Base-by-base conservation (phyloP, 2,888 invertebrate genomes). In the Epinotia bilunana region DNA sequence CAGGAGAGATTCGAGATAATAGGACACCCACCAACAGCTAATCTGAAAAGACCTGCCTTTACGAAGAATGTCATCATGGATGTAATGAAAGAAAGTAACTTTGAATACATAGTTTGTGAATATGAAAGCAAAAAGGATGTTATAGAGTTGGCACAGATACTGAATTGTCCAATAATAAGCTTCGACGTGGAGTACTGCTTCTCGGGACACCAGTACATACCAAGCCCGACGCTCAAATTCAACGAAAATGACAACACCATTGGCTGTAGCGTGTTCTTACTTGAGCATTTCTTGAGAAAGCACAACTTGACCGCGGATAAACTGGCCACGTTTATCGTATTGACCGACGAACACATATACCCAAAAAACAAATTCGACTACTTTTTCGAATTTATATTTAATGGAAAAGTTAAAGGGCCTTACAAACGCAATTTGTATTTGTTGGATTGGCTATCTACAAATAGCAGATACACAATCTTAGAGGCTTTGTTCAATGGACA, bases 271-370 rank as follows among this genome's bases (percentile, higher is more conserved):
- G 46, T 67, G 43, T 68, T 74, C 53, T 9, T 20, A 23, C 64
- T 74, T 5, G 13, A 33, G 5, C 12, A 39, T 7, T 77, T 77
- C 49, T 73, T 83, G 3, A 11, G 61, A 0, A 83, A 79, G 13
- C 65, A 82, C 72, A 71, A 72, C 0, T 33, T 88, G 5, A 83
- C 78, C 0, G 72, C 78, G 46, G 79, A 82, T 12, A 82, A 84
- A 73, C n/a, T 81, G 3, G 81, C 83, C 0, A 80, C 83, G 16
- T 87, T 88, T 49, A 79, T 80, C 43, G 64, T 82, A 12, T 67
- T 88, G 55, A 81, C 79, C 0, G 83, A 88, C 71, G 63, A 62
- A 9, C 12, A 39, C 0, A 53, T 82, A n/a, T 84, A 84, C 61
- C 81, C 81, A 0, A 57, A 77, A 11, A 46, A 76, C 9, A 75